Base-by-base conservation (phyloP, 2,113 vertebrate genomes). In the Neolamprologus cancellatus region DNA sequence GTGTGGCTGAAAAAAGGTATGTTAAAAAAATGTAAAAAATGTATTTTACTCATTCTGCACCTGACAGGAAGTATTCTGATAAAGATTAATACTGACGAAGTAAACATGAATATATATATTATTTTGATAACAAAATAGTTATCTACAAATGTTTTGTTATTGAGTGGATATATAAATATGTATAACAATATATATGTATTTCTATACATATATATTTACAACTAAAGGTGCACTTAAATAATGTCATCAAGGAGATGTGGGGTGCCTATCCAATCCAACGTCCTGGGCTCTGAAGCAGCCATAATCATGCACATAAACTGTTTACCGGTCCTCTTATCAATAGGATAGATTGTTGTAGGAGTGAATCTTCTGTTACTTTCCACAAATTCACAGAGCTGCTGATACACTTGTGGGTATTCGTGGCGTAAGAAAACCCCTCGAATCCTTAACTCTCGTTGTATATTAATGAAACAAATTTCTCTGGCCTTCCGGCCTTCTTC, bases 301-400 rank as follows among this genome's bases (percentile, higher is more conserved):
- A 99, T 99, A 84, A 99, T 98, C 98, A 99, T 99, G 96, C 99
- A 99, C 98, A 99, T 98, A 94, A 99, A 99, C 94, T 98, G 98
- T 92, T 98, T 98, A 54, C 99, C 99, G 0, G 98, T 99, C 95
- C 98, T 97, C 92, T 98, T 97, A 96, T 99, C 98, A 1, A 98
- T 97, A 48, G 99, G 99, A 93, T 99, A 99, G 89, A 99, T 99
- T 85, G 98, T 99, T 83, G 98, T 99, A 80, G 99, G 99, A 1
- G 98, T 99, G 94, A 99, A 99, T 89, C 98, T 97, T 91, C 97
- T 96, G 95, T 99, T 99, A 92, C 91, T 97, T 89, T 99, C 99
- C 74, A 99, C 99, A 78, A 99, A 99, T 80, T 98, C 97, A 78
- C 99, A 99, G 88, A 99, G 98, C 94, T 98, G 98, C 95, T 98